Evolutionary conservation across 2,888 invertebrate species (phyloP).

Genomic region (Parelbella ahira): DNA sequence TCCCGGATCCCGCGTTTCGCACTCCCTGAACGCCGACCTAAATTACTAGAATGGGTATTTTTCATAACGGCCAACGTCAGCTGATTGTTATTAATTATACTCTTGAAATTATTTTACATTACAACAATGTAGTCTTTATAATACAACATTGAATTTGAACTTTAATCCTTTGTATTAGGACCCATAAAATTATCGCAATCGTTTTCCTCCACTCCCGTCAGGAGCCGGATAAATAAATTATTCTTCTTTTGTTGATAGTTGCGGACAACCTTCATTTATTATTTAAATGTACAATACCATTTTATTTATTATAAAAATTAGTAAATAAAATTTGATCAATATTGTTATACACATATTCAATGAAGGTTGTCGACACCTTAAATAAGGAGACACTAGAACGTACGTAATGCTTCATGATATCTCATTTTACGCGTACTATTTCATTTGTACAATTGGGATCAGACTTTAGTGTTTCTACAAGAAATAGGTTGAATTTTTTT

Average conservation of each 20-base stretch:
- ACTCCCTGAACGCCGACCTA: constrained; percentile 20
- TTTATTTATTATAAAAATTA: too few relatives aligned
- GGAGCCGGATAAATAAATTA: constrained; percentile 30
- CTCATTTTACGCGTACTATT: too few relatives aligned
- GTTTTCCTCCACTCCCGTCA: constrained; percentile 8
- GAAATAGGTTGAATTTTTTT: too few relatives aligned
- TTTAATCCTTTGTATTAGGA: constrained; percentile 1
- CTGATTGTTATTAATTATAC: constrained; percentile 35
- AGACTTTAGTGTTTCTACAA: too few relatives aligned
- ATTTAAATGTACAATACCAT: too few relatives aligned
- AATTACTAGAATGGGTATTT: constrained; percentile 28
- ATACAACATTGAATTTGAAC: constrained; percentile 1
- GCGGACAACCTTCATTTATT: constrained; percentile 14
- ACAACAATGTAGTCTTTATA: constrained; percentile 19
- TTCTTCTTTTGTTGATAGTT: constrained; percentile 30
- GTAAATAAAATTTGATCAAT: too few relatives aligned
- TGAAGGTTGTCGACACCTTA: too few relatives aligned
- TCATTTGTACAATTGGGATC: too few relatives aligned
- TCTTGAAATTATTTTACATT: constrained; percentile 7
- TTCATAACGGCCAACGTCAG: constrained; percentile 31
- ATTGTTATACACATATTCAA: too few relatives aligned
- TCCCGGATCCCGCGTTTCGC: background rate
- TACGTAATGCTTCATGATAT: too few relatives aligned
- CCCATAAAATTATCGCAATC: background rate
- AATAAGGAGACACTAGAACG: too few relatives aligned